Conservation (phyloP, 2,797 vertebrate species). For the Ciconia nigra region DNA sequence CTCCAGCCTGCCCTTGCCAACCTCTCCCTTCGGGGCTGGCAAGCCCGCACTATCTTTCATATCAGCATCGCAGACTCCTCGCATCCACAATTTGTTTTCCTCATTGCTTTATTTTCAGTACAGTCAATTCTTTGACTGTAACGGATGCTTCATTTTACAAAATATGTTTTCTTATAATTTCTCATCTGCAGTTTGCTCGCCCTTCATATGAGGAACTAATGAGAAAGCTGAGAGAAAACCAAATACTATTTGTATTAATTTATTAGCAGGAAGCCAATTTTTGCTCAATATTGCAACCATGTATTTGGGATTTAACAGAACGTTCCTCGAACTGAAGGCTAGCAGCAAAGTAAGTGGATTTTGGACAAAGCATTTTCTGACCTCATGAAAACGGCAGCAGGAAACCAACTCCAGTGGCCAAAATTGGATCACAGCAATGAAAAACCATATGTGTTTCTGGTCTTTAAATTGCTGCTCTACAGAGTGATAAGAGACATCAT, state of each 20-base stretch:
- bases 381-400: not conserved
- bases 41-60: accelerated
- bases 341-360: not conserved
- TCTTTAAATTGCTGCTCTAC: not conserved
- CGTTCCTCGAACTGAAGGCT: not conserved
- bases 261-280: not conserved
- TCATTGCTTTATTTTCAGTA: not conserved
- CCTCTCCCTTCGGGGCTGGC: not conserved
- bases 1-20: not conserved
- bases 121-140: not conserved
- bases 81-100: not conserved
- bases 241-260: conserved; percentile 8
- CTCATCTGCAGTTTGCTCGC: not conserved
- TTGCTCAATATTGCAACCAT: not conserved
- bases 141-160: not conserved
- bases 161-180: not conserved
- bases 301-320: not conserved
- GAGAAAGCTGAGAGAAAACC: not conserved
- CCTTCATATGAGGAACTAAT: not conserved
- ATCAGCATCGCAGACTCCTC: not conserved
- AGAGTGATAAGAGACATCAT: not conserved
- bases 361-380: conserved; percentile 1
- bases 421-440: conserved; percentile 24
- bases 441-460: not conserved
- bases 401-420: conserved; percentile 15